Conservation (phyloP, 1,140 invertebrate species). For the Meloidogyne chitwoodi region DNA sequence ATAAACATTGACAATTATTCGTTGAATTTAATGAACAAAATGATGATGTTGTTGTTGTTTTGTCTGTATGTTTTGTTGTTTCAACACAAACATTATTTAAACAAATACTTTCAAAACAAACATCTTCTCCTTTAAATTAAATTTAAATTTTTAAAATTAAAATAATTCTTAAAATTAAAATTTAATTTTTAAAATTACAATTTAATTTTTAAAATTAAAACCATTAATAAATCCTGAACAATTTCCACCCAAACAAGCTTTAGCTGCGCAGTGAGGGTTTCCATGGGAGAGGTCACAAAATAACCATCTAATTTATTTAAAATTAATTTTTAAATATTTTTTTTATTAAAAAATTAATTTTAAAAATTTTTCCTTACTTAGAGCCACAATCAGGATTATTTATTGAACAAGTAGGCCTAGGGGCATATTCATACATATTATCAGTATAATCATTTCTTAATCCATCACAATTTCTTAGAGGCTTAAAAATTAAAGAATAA, state of each 20-base stretch:
- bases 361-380: neutral
- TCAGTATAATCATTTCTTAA: conserved; percentile 59
- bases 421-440: conserved; percentile 53
- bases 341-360: neutral
- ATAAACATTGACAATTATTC: too few relatives aligned
- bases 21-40: too few relatives aligned
- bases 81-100: conserved; percentile 44
- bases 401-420: conserved; percentile 66
- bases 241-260: conserved; percentile 46
- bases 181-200: too few relatives aligned
- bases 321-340: neutral
- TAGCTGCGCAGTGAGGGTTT: conserved; percentile 47
- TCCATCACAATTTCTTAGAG: conserved; percentile 30
- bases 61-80: neutral
- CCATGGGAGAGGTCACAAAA: conserved; percentile 55
- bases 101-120: conserved; percentile 51
- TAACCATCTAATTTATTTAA: conserved; percentile 34
- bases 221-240: conserved; percentile 11
- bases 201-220: neutral
- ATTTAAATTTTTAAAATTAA: neutral
- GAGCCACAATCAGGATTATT: conserved; percentile 78
- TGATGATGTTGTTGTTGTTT: too few relatives aligned
- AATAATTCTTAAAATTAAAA: neutral
- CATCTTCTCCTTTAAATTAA: conserved; percentile 42
- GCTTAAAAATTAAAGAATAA: neutral